Base-by-base conservation (phyloP, 92 coral and sea anemone genomes). In the Meandrina meandrites region DNA sequence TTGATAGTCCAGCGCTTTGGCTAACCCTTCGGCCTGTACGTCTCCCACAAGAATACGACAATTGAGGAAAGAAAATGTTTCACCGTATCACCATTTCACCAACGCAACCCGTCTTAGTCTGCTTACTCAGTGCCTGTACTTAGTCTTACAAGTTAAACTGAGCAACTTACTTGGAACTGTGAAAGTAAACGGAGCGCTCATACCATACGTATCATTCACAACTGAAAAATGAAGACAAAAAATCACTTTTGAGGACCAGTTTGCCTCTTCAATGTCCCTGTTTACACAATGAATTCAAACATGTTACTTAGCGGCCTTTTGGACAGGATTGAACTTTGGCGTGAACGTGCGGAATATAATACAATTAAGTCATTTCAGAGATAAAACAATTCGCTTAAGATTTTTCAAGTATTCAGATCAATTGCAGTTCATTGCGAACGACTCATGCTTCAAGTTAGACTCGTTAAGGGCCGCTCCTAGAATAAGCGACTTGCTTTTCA, bases 91-190 rank as follows among this genome's bases (percentile, higher is more conserved):
- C 53, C 12, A 54, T 54, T 0, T 3, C 54, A 50, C 54, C 22
- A 15, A 15, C 1, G 22, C 16, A 66, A 62, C 30, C 71, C 71
- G 5, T 66, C 8, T 9, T 17, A 66, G 35, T 27, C 34, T 4
- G 53, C 14, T 48, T 4, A 12, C 53, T 11, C 34, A 5, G 3
- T 27, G 35, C 71, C 17, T 66, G 16, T 66, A 28, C 8, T 66
- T 27, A 27, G 35, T 66, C 71, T 27, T 22, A 66, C 14, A 28
- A 66, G 28, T 10, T 66, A 30, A 27, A 66, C 35, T 32, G 57
- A 27, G 42, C 10, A 51, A 74, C 87, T 84, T 75, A 84, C 87
- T 56, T 18, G 87, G 81, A 73, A 57, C 80, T 36, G 87, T 74
- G 58, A 75, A 84, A 14, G 51, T 40, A 82, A 34, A 82, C n/a